Evolutionary conservation across 2,888 invertebrate genomes (phyloP).

Genomic region (Epinotia demarniana): DNA sequence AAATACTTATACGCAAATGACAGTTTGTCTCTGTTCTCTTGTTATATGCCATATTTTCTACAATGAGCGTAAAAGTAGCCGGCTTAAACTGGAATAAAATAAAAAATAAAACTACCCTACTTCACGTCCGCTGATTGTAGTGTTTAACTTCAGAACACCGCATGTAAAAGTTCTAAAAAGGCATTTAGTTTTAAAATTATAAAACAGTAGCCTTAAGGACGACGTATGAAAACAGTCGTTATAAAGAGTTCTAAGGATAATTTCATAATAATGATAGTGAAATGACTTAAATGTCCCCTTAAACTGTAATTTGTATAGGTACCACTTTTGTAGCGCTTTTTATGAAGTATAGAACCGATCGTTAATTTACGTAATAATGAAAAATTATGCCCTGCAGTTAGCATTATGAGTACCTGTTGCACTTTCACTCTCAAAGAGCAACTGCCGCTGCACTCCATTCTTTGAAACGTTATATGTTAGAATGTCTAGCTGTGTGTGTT

Average conservation of each 20-base stretch:
- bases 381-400: not conserved
- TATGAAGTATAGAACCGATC: not conserved
- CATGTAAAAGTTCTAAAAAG: not conserved
- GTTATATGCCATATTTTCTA: not conserved
- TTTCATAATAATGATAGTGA: not conserved
- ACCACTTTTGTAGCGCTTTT: not conserved
- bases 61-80: not conserved
- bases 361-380: not conserved
- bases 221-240: not conserved
- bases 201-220: not conserved
- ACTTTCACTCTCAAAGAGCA: no score
- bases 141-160: not conserved
- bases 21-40: not conserved
- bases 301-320: not conserved
- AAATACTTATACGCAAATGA: not conserved
- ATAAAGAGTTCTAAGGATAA: not conserved
- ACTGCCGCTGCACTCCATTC: no score
- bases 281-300: not conserved
- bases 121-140: constrained; percentile 30
- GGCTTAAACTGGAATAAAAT: constrained; percentile 15
- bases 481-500: no score
- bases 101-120: constrained; percentile 14
- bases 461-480: no score
- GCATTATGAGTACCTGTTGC: not conserved
- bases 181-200: constrained; percentile 7